Evolutionary conservation across 2,888 invertebrate genomes (phyloP).

Genomic region (Idaea straminata): DNA sequence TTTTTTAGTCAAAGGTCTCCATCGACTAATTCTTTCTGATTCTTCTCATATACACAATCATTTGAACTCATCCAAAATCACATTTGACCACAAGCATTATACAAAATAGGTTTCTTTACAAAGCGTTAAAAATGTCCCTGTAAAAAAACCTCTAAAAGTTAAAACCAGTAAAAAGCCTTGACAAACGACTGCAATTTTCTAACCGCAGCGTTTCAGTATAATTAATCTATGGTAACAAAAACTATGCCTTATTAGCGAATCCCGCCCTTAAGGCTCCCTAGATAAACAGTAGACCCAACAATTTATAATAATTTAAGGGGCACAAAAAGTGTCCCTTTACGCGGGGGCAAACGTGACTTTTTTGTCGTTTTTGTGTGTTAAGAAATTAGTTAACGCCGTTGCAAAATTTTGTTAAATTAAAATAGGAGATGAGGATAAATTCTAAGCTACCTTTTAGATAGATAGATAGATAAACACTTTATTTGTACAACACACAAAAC

Average conservation of each 20-base stretch:
- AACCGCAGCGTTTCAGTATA: constrained; percentile 44
- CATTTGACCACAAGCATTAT: no score
- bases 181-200: constrained; percentile 37
- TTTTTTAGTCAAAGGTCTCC: no score
- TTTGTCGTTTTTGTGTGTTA: constrained; percentile 36
- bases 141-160: not conserved
- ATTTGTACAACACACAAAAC: no score
- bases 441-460: not conserved
- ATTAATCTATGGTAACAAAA: constrained; percentile 62
- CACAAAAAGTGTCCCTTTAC: constrained; percentile 54
- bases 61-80: no score
- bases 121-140: no score
- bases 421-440: not conserved
- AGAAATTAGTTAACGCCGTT: constrained; percentile 3
- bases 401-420: constrained; percentile 1
- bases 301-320: constrained; percentile 74
- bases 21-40: no score
- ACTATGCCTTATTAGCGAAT: constrained; percentile 69
- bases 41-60: no score
- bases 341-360: constrained; percentile 10
- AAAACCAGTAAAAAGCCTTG: constrained; percentile 19
- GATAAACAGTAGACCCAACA: constrained; percentile 67
- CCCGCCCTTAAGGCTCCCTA: constrained; percentile 52
- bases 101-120: no score
- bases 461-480: no score